A percentile compares a stretch with the other conserved stretches of the same genome.
Evolutionary conservation across 2,797 vertebrate genomes (phyloP).

Genomic region (Ispidina picta): DNA sequence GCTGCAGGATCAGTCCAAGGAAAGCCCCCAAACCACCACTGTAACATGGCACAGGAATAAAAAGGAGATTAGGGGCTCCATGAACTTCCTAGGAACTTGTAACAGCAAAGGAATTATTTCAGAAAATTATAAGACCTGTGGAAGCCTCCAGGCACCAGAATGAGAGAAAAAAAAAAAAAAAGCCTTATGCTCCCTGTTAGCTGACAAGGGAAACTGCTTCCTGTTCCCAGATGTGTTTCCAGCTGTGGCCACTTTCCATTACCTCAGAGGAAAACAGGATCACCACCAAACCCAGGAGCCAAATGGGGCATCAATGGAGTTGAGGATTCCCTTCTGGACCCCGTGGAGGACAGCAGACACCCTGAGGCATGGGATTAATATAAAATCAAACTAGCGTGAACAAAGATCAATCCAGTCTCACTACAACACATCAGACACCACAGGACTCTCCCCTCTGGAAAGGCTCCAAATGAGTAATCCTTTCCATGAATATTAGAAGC

Average conservation of each 20-base stretch:
- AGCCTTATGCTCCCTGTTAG: neutral
- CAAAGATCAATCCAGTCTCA: neutral
- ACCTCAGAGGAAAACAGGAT: neutral
- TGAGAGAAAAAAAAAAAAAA: neutral
- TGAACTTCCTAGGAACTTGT: neutral
- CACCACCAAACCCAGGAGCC: neutral
- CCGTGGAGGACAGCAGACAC: neutral
- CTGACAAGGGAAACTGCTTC: neutral
- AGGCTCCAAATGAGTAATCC: constrained; percentile 8
- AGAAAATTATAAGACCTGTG: neutral
- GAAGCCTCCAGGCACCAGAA: neutral
- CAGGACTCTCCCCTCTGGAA: constrained; percentile 9
- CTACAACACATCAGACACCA: neutral
- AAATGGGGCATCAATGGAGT: neutral
- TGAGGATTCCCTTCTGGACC: neutral
- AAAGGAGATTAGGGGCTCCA: neutral
- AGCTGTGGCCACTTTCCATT: neutral
- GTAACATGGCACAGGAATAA: accelerated
- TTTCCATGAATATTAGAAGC: constrained; percentile 11
- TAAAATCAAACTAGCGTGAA: neutral
- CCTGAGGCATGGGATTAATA: neutral
- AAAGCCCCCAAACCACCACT: neutral
- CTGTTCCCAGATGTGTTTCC: neutral
- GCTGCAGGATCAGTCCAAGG: neutral
- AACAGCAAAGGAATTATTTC: neutral